Evolutionary conservation across 1,140 invertebrate genomes (phyloP).

Genomic region (Ceratina calcarata): DNA sequence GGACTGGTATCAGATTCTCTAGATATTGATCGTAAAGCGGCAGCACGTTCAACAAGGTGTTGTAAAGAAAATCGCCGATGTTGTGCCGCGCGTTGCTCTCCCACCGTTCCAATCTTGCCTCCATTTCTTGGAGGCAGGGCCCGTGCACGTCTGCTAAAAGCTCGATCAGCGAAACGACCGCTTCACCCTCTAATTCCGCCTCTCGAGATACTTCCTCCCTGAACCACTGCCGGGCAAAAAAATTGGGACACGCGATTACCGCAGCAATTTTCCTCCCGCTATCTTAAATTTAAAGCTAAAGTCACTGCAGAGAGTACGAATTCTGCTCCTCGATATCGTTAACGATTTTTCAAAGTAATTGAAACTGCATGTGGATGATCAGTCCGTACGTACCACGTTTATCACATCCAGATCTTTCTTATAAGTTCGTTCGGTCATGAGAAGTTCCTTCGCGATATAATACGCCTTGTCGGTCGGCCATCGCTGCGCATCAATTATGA

Average conservation of each 20-base stretch:
- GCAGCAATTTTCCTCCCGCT: neutral
- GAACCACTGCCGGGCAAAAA: constrained; percentile 83
- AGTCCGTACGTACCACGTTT: constrained; percentile 85
- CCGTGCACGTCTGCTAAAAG: constrained; percentile 85
- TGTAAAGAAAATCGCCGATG: constrained; percentile 83
- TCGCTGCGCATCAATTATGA: constrained; percentile 77
- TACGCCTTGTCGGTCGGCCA: constrained; percentile 91
- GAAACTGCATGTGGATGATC: neutral
- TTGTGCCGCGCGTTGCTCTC: constrained; percentile 81
- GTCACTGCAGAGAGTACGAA: too few species aligned
- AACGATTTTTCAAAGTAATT: neutral
- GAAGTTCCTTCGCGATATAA: constrained; percentile 95
- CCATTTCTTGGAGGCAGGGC: constrained; percentile 85
- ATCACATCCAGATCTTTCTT: constrained; percentile 96
- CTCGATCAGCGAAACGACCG: constrained; percentile 83
- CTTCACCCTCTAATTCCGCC: constrained; percentile 81
- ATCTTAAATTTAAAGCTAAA: too few species aligned
- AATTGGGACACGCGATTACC: neutral
- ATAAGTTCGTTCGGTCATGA: constrained; percentile 97
- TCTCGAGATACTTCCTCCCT: constrained; percentile 85
- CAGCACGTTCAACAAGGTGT: constrained; percentile 77
- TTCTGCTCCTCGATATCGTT: too few species aligned
- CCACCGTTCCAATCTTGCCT: constrained; percentile 85
- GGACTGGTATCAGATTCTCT: constrained; percentile 87
- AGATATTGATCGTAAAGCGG: constrained; percentile 91